A percentile compares a stretch with the other conserved stretches of the same genome.
These are phyloP conservation scores for Drosophila anomalipes DNA, from an alignment of 2,888 invertebrate genomes.

Conservation along the genomic window DNA sequence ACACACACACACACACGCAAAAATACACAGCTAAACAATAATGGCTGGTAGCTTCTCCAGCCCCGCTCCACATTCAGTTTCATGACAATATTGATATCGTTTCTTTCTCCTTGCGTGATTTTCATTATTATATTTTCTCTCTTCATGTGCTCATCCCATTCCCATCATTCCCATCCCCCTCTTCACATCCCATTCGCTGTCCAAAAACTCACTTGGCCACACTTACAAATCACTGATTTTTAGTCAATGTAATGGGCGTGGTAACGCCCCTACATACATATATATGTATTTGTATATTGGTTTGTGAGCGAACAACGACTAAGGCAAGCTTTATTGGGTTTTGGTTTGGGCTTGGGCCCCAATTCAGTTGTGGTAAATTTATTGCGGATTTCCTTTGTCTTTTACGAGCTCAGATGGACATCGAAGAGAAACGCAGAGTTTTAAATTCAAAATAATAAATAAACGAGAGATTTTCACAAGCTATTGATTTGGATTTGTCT, in stretches of 20 bases:
- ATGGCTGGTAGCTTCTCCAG: constrained; percentile 53
- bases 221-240: constrained; percentile 77
- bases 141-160: constrained; percentile 29
- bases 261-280: constrained; percentile 44
- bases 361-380: constrained; percentile 72
- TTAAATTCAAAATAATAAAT: constrained; percentile 31
- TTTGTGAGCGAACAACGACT: constrained; percentile 1
- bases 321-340: constrained; percentile 37
- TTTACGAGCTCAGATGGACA: constrained; percentile 57
- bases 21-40: constrained; percentile 51
- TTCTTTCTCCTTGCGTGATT: constrained; percentile 67
- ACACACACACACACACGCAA: constrained; percentile 9
- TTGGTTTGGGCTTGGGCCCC: constrained; percentile 39
- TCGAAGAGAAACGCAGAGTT: constrained; percentile 12
- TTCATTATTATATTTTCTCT: constrained; percentile 73
- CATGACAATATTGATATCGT: constrained; percentile 75
- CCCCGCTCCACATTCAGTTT: constrained; percentile 14
- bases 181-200: constrained; percentile 19
- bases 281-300: not conserved
- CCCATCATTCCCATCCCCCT: not conserved
- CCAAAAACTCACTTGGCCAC: constrained; percentile 57
- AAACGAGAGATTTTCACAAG: constrained; percentile 31
- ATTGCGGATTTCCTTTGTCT: constrained; percentile 74
- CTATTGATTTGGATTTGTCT: constrained; percentile 35
- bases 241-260: constrained; percentile 69